Evolutionary conservation across 2,113 vertebrate genomes (phyloP).

Genomic region (Gymnobelideus leadbeateri): DNA sequence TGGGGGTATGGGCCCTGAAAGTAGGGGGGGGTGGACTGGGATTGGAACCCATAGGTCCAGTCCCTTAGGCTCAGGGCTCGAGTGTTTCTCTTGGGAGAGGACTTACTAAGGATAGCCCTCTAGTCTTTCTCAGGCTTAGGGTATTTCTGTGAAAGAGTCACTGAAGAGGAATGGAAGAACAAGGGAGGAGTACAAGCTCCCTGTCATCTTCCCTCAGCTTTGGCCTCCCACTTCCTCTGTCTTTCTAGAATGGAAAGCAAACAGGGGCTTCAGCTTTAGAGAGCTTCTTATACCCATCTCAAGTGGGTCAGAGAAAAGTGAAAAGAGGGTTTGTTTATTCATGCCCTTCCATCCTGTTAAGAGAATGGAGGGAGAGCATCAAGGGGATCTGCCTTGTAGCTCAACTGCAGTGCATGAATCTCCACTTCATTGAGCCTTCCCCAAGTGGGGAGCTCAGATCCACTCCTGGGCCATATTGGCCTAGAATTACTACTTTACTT

Average conservation of each 20-base stretch:
- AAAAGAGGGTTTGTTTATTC: constrained; percentile 15
- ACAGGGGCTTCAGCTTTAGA: not conserved
- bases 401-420: not conserved
- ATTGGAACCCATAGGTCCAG: not conserved
- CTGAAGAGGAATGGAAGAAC: constrained; percentile 25
- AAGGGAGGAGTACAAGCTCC: not conserved
- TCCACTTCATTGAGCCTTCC: not conserved
- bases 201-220: constrained; percentile 1
- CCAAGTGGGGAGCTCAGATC: not conserved
- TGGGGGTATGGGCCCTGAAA: not conserved
- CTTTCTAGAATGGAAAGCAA: not conserved
- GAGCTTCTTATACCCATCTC: constrained; percentile 24
- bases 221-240: not conserved
- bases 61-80: not conserved
- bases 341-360: constrained; percentile 20
- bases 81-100: not conserved
- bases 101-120: not conserved
- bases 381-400: not conserved
- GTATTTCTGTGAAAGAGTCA: constrained; percentile 55
- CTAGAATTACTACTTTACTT: not conserved
- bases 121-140: constrained; percentile 9
- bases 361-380: constrained; percentile 2
- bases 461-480: not conserved
- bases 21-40: not conserved
- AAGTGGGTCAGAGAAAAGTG: constrained; percentile 23